Evolutionary conservation across 2,888 invertebrate species (phyloP), one percentile per base, ranked within the genome.

Genomic region (Ichneumoninae sp.): DNA sequence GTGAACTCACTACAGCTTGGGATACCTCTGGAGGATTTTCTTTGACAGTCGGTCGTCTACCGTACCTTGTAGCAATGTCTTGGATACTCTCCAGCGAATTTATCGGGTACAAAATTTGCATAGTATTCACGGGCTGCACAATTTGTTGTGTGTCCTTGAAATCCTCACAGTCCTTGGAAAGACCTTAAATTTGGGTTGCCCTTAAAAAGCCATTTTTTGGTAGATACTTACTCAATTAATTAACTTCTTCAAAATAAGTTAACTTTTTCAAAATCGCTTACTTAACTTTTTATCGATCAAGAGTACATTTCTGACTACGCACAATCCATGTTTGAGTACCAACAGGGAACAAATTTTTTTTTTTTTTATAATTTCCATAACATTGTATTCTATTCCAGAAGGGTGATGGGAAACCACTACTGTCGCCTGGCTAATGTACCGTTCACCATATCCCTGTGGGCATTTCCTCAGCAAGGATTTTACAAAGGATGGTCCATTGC

Each of bases 401-500:
- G 84, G 70, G 33, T 52, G 0, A 80, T 87, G 74, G 83, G 80
- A 65, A 91, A 91, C 69, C 76, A 86, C 71, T 91, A 85, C 44
- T 88, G 87, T 19, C 69, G 88, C 3, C 36, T 84, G 5, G 88
- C 91, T 0, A 89, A 84, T 52, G 79, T 91, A 33, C 90, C 90
- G 6, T 90, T 89, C n/a, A 79, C 84, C 1, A 57, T 90, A 26
- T 80, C 90, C 0, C 80, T 77, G 60, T 86, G 89, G 76, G 78
- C 83, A 16, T 71, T 90, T n/a, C 71, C 87, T 1, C 86, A 88
- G 4, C 87, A 89, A 84, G 88, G 85, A 77, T 89, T 90, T 72
- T 87, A 88, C 75, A 87, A 84, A 16, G 88, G 86, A 5, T 90
- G 91, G 91, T 89, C 91, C 0, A 80, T 87, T 2, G 52, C 71